Percentiles rank a stretch among this genome's conserved stretches.
Evolutionary conservation across 2,113 vertebrate genomes (phyloP).

Genomic region (Platichthys flesus): DNA sequence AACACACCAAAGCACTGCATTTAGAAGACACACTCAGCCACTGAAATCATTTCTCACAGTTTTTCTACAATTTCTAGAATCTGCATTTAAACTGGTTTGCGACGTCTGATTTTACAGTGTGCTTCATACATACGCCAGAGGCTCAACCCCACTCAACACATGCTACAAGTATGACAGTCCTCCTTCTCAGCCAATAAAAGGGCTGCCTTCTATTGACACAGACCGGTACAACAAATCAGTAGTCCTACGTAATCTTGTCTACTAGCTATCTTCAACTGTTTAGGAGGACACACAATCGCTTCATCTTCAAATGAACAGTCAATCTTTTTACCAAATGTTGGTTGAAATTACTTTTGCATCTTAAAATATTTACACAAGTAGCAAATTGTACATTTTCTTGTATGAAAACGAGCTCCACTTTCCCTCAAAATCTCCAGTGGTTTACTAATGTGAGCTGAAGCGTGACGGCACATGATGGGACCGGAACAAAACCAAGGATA

Average conservation of each 20-base stretch:
- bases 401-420: slow-evolving; percentile 24
- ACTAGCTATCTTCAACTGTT: not conserved
- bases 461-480: not conserved
- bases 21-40: not conserved
- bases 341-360: slow-evolving; percentile 18
- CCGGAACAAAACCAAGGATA: not conserved
- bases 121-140: not conserved
- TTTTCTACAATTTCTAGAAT: not conserved
- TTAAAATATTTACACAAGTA: slow-evolving; percentile 55
- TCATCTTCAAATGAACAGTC: slow-evolving; percentile 40
- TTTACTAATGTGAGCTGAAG: not conserved
- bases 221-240: not conserved
- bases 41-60: not conserved
- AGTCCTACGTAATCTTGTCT: not conserved
- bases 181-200: slow-evolving; percentile 13
- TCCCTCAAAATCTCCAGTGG: slow-evolving; percentile 9
- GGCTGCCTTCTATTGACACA: not conserved
- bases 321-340: slow-evolving; percentile 45
- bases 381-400: slow-evolving; percentile 21
- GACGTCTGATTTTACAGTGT: not conserved
- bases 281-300: slow-evolving; percentile 48
- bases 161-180: slow-evolving; percentile 1
- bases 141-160: slow-evolving; percentile 1
- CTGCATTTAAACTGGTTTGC: not conserved
- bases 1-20: not conserved